Base-by-base conservation (phyloP, 2,888 invertebrate genomes). In the Acanthopleura granulata region DNA sequence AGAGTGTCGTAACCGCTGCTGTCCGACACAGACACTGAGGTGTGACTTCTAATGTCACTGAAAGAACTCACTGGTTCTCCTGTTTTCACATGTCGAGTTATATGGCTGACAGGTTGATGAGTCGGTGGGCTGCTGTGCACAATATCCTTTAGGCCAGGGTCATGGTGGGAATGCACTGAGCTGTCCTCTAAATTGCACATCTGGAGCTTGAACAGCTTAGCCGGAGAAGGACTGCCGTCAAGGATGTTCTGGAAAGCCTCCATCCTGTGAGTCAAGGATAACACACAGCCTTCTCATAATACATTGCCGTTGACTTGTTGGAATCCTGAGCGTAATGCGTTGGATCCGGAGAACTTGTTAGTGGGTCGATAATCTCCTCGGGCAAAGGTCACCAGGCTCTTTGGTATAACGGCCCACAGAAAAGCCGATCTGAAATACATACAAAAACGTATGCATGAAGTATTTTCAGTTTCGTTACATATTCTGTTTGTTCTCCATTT, bases 401-500 rank as follows among this genome's bases (percentile, higher is more conserved):
- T 80, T 0, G 85, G 83, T 0, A 81, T 72, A 66, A 84, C 82
- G 51, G 83, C 82, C 85, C 85, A 85, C 12, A 85, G 77, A 75
- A 82, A 83, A 1, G 81, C 81, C 1, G 83, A 82, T 70, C 69
- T 69, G 25, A 57, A 57, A 57, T n/a, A 57, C 22, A 57, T 40
- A n/a, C n/a, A n/a, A n/a, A n/a, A n/a, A n/a, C n/a, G n/a, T n/a
- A n/a, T n/a, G n/a, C n/a, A n/a, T n/a, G n/a, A n/a, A n/a, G n/a
- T n/a, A n/a, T n/a, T n/a, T n/a, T n/a, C n/a, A n/a, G n/a, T n/a
- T n/a, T n/a, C n/a, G n/a, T n/a, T n/a, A n/a, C n/a, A n/a, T n/a
- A n/a, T n/a, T n/a, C n/a, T n/a, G n/a, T n/a, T n/a, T n/a, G n/a
- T n/a, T n/a, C n/a, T n/a, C n/a, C n/a, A n/a, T n/a, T n/a, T n/a